These are phyloP conservation scores for Listrodromus nycthemerus DNA, from an alignment of 2,888 invertebrate genomes.

Conservation along the genomic window DNA sequence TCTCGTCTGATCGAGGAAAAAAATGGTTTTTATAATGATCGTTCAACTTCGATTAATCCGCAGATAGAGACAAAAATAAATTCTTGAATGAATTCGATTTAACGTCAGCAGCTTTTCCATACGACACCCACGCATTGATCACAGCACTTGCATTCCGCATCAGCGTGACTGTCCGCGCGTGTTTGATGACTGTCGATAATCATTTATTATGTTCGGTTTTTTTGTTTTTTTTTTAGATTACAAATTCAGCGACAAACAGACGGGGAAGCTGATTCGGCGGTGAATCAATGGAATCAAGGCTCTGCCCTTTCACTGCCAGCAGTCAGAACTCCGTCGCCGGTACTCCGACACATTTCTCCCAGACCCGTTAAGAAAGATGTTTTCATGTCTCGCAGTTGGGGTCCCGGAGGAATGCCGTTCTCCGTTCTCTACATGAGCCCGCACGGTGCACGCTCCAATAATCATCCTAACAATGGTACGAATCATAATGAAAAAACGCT, in stretches of 20 bases:
- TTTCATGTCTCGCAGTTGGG: slow-evolving; percentile 85
- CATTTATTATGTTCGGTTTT: not conserved
- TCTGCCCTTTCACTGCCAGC: slow-evolving; percentile 43
- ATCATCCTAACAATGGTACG: slow-evolving; percentile 64
- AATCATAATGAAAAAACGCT: not conserved
- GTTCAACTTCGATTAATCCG: not conserved
- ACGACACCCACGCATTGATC: slow-evolving; percentile 18
- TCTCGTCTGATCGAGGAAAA: not conserved
- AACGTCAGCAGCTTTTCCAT: not conserved
- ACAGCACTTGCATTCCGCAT: not conserved
- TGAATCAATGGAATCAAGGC: slow-evolving; percentile 46
- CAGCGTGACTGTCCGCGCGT: not conserved
- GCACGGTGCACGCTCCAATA: slow-evolving; percentile 73
- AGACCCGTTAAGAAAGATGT: slow-evolving; percentile 82
- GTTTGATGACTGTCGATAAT: slow-evolving; percentile 7
- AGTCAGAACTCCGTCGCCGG: slow-evolving; percentile 52
- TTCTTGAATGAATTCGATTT: slow-evolving; percentile 8
- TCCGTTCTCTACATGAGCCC: slow-evolving; percentile 85
- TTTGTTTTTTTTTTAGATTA: slow-evolving; percentile 25
- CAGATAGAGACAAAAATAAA: not conserved
- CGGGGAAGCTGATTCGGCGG: slow-evolving; percentile 42
- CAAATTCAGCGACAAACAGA: slow-evolving; percentile 37
- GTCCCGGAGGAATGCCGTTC: slow-evolving; percentile 86
- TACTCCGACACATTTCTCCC: slow-evolving; percentile 59
- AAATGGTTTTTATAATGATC: not conserved